A percentile compares a stretch with the other conserved stretches of the same genome.
These are phyloP conservation scores for Halisarca cf. caerulea DNA, from an alignment of 37 sponge, comb jelly and placozoan genomes.

Conservation along the genomic window DNA sequence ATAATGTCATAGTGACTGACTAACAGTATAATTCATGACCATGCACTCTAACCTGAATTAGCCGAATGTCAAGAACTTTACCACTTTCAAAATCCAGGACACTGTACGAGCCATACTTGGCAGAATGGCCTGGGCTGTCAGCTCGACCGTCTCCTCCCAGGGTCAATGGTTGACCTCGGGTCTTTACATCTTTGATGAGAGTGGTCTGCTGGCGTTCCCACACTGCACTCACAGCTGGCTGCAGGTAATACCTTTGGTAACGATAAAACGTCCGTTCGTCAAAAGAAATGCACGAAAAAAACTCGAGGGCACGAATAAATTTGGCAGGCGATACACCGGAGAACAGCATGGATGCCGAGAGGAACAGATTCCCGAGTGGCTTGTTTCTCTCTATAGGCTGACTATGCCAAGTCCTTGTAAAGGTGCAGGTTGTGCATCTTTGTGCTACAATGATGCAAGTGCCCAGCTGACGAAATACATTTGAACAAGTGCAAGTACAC, in stretches of 20 bases:
- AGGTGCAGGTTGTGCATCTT: background rate
- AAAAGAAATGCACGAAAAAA: background rate
- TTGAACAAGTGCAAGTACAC: background rate
- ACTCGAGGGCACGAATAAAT: background rate
- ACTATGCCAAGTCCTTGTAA: background rate
- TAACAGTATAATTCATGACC: background rate
- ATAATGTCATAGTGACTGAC: background rate
- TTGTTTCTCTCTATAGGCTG: background rate
- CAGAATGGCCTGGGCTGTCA: conserved; percentile 34
- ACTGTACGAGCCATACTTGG: conserved; percentile 23
- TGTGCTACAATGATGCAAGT: background rate
- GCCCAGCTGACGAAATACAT: too few relatives aligned
- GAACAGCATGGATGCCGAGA: background rate
- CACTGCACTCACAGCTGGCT: background rate
- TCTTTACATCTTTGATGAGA: background rate
- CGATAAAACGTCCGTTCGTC: background rate
- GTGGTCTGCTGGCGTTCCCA: background rate
- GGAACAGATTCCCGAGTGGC: background rate
- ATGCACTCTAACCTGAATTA: background rate
- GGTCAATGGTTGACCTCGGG: background rate
- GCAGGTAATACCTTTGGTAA: background rate
- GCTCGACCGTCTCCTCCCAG: conserved; percentile 18
- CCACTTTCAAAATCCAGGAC: background rate
- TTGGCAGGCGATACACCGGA: background rate
- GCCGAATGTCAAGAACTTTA: conserved; percentile 21